Base-by-base conservation (phyloP, 2,888 invertebrate genomes). In the Sialis fuliginosa region DNA sequence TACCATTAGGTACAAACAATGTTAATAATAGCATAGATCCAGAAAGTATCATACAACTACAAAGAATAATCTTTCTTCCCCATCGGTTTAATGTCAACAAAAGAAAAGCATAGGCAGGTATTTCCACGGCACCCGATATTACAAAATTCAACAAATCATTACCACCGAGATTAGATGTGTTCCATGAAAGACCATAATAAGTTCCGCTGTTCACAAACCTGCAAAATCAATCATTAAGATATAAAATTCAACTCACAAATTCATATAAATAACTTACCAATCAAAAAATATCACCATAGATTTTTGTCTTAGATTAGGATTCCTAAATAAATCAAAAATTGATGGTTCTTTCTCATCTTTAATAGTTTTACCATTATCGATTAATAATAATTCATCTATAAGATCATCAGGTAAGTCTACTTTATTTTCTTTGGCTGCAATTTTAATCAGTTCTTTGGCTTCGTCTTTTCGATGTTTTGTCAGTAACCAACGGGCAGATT, bases 201-300 rank as follows among this genome's bases (percentile, higher is more conserved):
- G 81, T 79, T 49, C 79, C 78, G 55, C 81, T 81, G 57, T 79
- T 81, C 12, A 81, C 82, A 60, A 83, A 77, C 84, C 83, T 83
- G 57, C 72, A 75, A 58, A 74, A 75, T 58, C 77, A 76, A 39
- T 78, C 67, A 42, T 76, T 62, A 13, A 74, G 56, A 34, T 70
- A 71, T 55, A 72, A 7, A n/a, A n/a, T n/a, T n/a, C n/a, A n/a
- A n/a, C n/a, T n/a, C n/a, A n/a, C n/a, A 12, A 10, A 5, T 22
- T 12, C 22, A 5, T 41, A n/a, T n/a, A n/a, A n/a, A n/a, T n/a
- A n/a, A n/a, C 64, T 61, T 68, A 77, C 84, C 84, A 84, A 58
- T 79, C 78, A 58, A 79, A 81, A 62, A 82, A 81, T 51, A 83
- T 72, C 46, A 81, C 68, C n/a, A 79, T 59, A 34, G 76, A 74